Percentiles rank a stretch among this genome's conserved stretches.
These are phyloP conservation scores for Echinometra lucunter DNA, from an alignment of 53 echinoderm and acorn worm genomes.

Conservation along the genomic window DNA sequence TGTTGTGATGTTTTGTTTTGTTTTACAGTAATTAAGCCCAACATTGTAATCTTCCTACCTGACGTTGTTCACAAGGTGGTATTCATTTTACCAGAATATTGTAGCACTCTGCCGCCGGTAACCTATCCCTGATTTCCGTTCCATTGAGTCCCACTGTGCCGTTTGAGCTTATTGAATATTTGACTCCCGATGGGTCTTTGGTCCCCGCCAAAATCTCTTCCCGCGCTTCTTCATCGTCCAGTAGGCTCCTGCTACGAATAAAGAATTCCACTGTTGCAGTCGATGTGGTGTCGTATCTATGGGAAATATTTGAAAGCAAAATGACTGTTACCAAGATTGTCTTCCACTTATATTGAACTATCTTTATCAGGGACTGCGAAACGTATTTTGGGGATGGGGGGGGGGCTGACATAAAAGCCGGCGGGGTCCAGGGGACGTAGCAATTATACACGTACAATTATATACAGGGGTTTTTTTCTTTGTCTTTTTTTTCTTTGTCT, in stretches of 20 bases:
- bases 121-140: background rate
- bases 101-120: constrained; percentile 68
- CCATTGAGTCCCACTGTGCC: constrained; percentile 28
- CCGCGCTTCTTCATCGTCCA: constrained; percentile 35
- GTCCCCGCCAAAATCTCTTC: constrained; percentile 59
- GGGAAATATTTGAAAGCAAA: background rate
- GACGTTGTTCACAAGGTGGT: too few species aligned
- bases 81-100: constrained; percentile 22
- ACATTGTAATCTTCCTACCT: background rate
- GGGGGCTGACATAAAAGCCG: too few species aligned
- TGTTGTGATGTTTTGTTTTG: background rate
- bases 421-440: too few species aligned
- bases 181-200: constrained; percentile 7
- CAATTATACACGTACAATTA: too few species aligned
- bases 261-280: constrained; percentile 9
- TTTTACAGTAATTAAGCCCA: background rate
- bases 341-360: background rate
- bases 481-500: too few species aligned
- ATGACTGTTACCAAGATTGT: background rate
- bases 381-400: too few species aligned
- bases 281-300: constrained; percentile 50
- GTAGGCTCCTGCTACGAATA: constrained; percentile 30
- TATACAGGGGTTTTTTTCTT: too few species aligned
- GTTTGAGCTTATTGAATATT: constrained; percentile 26
- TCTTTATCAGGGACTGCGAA: too few species aligned